Evolutionary conservation across 2,888 invertebrate genomes (phyloP).

Genomic region (Urechis unicinctus): DNA sequence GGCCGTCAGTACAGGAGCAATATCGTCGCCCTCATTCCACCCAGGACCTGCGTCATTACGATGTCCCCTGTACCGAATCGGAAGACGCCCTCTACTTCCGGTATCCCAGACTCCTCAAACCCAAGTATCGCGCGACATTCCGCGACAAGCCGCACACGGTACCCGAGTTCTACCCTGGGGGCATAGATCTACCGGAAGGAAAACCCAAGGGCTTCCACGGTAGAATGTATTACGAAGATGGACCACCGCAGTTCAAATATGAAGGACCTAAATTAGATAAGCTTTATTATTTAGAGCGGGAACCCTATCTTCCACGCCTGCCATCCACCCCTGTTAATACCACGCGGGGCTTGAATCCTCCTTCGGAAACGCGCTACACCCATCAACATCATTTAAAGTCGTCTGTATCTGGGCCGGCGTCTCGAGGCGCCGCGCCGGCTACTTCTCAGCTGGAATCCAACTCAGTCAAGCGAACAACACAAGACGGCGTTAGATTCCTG

Average conservation of each 20-base stretch:
- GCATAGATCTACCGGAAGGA: slow-evolving; percentile 5
- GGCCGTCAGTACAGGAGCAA: slow-evolving; percentile 17
- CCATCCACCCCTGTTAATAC: too few relatives aligned
- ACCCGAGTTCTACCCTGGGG: slow-evolving; percentile 12
- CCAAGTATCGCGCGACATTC: slow-evolving; percentile 16
- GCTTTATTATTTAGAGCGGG: slow-evolving; percentile 14
- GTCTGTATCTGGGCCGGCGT: too few relatives aligned
- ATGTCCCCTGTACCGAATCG: slow-evolving; percentile 14
- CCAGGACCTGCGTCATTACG: slow-evolving; percentile 14
- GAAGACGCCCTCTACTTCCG: slow-evolving; percentile 12
- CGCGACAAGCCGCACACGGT: slow-evolving; percentile 19
- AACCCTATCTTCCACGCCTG: too few relatives aligned
- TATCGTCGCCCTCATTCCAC: slow-evolving; percentile 16
- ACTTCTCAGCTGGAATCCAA: too few relatives aligned
- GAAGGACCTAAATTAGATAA: slow-evolving; percentile 15
- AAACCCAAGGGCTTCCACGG: slow-evolving; percentile 17
- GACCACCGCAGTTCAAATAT: slow-evolving; percentile 17
- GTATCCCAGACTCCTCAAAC: slow-evolving; percentile 11
- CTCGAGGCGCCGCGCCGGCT: too few relatives aligned
- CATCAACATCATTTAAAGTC: too few relatives aligned
- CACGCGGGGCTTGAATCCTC: too few relatives aligned
- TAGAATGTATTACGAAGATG: slow-evolving; percentile 17
- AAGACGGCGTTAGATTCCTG: too few relatives aligned
- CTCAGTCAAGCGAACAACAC: too few relatives aligned
- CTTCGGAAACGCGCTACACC: too few relatives aligned